Evolutionary conservation across 2,113 vertebrate species (phyloP), one percentile per base, ranked within the genome.

Genomic region (Protobothrops mucrosquamatus): DNA sequence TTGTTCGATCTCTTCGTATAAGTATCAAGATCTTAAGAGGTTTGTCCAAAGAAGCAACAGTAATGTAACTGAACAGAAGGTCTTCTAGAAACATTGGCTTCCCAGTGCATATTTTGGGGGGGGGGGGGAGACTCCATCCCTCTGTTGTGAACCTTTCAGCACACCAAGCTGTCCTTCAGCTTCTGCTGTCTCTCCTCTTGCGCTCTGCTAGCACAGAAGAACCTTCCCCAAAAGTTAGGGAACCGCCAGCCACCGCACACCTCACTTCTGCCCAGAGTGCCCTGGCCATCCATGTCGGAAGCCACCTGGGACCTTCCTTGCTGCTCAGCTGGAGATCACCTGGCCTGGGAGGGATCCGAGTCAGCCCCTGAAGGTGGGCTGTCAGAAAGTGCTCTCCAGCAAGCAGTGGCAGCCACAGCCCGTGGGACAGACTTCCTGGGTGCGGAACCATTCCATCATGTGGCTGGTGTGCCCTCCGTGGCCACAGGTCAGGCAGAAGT

Each of bases 391-490:
- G 97, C 98, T 99, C 96, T 99, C 99, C 0, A 99, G 98, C 87
- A 99, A 97, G 94, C 99, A 99, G 96, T 98, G 99, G 97, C 99
- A 99, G 0, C 99, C 99, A 0, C 99, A 99, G 94, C 99, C 99
- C 0, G 99, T 99, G 86, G 99, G 99, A 92, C 99, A 99, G 92
- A 99, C 98, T 93, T 99, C 99, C 96, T 99, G 99, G 0, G 97
- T 98, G 52, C 99, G 98, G 90, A 99, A 99, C 99, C 99, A 99
- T 95, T 99, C 99, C 98, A 99, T 98, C 99, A 99, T 99, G 96
- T 99, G 99, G 92, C 98, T 98, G 81, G 99, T 99, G 97, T 99
- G 99, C 6, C 99, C 99, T 0, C 99, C 99, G 1, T 99, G 99
- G 0, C 99, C 99, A 0, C 99, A 99, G n/a, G 98, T 99, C 91